Percentiles rank a stretch among this genome's conserved stretches.
phyloP scores from a whole-genome alignment of 2,113 vertebrate species.

The Microcebus ravelobensis region DNA sequence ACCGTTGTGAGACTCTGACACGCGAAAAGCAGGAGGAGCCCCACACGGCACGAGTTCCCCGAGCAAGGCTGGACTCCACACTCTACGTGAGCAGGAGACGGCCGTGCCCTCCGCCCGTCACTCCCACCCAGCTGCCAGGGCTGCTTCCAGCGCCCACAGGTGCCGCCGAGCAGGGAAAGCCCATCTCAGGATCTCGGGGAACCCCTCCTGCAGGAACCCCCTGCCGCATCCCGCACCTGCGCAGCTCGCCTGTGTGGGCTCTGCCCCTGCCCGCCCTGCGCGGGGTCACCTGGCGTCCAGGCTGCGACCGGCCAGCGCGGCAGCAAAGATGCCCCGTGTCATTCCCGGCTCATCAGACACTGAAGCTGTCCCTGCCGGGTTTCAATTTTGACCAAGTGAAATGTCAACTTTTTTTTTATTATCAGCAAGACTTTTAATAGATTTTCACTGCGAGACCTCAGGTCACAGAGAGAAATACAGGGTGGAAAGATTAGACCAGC shows the following conservation, averaged over 20 bases:
- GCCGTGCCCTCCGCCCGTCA: rapidly evolving
- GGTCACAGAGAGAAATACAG: slow-evolving; percentile 56
- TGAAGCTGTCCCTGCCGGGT: not conserved
- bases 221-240: rapidly evolving
- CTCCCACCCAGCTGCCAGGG: too few relatives aligned
- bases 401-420: slow-evolving; percentile 65
- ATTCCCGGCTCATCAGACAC: not conserved
- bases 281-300: not conserved
- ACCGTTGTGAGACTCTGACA: not conserved
- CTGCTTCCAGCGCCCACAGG: not conserved
- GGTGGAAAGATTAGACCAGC: slow-evolving; percentile 59
- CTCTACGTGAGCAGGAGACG: rapidly evolving
- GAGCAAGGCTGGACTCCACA: rapidly evolving
- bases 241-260: rapidly evolving
- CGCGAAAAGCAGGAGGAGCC: rapidly evolving
- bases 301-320: rapidly evolving
- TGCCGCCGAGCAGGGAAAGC: rapidly evolving
- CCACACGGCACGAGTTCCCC: rapidly evolving
- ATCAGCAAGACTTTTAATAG: slow-evolving; percentile 72
- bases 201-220: not conserved
- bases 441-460: slow-evolving; percentile 58
- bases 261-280: not conserved
- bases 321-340: rapidly evolving
- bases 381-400: slow-evolving; percentile 70
- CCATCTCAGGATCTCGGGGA: too few relatives aligned